Percentiles rank a stretch among this genome's conserved stretches.
Evolutionary conservation across 2,113 vertebrate species (phyloP).

Genomic region (Python bivittatus): DNA sequence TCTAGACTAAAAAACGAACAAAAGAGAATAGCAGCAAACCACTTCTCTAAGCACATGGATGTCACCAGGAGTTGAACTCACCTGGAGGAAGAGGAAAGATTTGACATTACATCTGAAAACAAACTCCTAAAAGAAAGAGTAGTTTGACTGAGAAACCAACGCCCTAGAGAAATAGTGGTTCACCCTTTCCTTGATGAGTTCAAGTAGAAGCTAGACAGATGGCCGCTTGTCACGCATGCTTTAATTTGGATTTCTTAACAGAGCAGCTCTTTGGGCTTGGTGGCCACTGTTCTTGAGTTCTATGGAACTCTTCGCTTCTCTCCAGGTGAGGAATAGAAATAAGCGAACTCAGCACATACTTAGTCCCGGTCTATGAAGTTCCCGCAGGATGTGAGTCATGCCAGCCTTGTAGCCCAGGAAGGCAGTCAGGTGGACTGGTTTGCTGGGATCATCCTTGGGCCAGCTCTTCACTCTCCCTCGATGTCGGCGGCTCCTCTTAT

Average conservation of each 20-base stretch:
- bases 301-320: not conserved
- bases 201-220: not conserved
- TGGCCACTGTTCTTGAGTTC: not conserved
- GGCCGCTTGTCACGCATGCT: not conserved
- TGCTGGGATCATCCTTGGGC: constrained; percentile 79
- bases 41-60: not conserved
- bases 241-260: not conserved
- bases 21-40: not conserved
- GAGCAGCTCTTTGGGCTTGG: not conserved
- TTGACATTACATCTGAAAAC: not conserved
- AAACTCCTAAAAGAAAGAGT: not conserved
- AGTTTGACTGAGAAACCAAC: not conserved
- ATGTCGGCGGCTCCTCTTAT: constrained; percentile 77
- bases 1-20: not conserved
- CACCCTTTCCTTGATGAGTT: not conserved
- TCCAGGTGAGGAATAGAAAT: not conserved
- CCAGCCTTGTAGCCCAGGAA: constrained; percentile 85
- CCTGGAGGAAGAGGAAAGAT: not conserved
- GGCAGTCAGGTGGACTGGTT: constrained; percentile 78
- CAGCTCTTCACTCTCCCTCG: constrained; percentile 81
- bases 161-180: not conserved
- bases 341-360: constrained; percentile 68
- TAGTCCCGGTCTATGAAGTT: constrained; percentile 76
- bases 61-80: not conserved
- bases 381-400: constrained; percentile 80